Evolutionary conservation across 2,888 invertebrate species (phyloP).

Genomic region (Tryphoninae sp.): DNA sequence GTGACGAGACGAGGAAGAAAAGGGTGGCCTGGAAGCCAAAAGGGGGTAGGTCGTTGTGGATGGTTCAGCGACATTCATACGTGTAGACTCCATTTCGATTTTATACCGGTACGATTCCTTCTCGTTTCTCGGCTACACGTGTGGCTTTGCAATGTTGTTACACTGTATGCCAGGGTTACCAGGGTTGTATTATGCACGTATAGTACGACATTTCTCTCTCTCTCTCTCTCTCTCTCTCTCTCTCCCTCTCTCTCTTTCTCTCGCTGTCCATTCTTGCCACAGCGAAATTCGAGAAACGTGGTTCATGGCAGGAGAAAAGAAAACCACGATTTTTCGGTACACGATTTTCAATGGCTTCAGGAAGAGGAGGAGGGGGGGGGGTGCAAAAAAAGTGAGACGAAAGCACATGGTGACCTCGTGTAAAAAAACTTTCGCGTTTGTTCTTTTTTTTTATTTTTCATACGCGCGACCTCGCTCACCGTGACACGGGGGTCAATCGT

Average conservation of each 20-base stretch:
- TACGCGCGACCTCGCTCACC: not conserved
- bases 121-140: constrained; percentile 22
- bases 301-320: constrained; percentile 25
- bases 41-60: constrained; percentile 34
- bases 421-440: not conserved
- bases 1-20: not conserved
- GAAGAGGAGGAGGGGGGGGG: not conserved
- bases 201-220: not conserved
- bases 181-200: not conserved
- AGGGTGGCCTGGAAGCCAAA: constrained; percentile 3
- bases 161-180: not conserved
- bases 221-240: not conserved
- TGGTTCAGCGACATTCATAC: constrained; percentile 46
- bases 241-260: not conserved
- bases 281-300: constrained; percentile 20
- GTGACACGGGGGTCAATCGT: constrained; percentile 11
- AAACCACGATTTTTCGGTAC: constrained; percentile 46
- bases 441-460: not conserved
- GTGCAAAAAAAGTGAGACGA: constrained; percentile 26
- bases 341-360: constrained; percentile 57
- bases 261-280: not conserved
- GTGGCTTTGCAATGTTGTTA: not conserved
- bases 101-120: constrained; percentile 36
- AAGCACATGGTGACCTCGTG: not conserved
- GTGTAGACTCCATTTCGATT: constrained; percentile 45